phyloP scores from a whole-genome alignment of 2,113 vertebrate species.

The Notarius lentiginosus region DNA sequence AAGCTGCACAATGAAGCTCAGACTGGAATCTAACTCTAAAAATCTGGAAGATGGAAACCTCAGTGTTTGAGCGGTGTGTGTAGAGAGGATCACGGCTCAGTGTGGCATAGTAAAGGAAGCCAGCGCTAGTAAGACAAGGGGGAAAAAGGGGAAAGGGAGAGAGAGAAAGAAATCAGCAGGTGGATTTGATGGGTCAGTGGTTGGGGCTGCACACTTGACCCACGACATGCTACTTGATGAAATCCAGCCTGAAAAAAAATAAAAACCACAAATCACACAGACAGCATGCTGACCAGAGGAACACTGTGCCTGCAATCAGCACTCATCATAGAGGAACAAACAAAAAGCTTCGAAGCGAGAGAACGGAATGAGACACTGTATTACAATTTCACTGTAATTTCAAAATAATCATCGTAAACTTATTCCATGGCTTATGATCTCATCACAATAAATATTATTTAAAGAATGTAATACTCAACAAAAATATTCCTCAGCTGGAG shows the following conservation, averaged over 20 bases:
- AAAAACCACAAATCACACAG: background rate
- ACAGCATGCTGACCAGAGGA: slow-evolving; percentile 17
- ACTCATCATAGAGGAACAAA: background rate
- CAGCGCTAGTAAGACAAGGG: background rate
- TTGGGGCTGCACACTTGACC: slow-evolving; percentile 7
- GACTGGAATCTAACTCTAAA: background rate
- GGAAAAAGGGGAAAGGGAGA: background rate
- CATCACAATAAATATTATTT: background rate
- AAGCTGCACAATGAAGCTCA: background rate
- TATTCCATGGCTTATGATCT: background rate
- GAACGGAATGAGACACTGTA: background rate
- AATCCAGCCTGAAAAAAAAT: slow-evolving; percentile 18
- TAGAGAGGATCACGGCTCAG: background rate
- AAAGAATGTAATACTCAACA: background rate
- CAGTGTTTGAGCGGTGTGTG: background rate
- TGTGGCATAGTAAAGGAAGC: background rate
- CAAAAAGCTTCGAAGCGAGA: background rate
- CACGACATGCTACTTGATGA: slow-evolving; percentile 26
- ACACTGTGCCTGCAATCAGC: slow-evolving; percentile 17
- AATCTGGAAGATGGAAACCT: background rate
- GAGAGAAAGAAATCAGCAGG: background rate
- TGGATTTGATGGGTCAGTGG: slow-evolving; percentile 32
- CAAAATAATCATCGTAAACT: background rate
- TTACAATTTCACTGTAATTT: background rate
- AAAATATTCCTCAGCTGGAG: background rate